phyloP scores from a whole-genome alignment of 2,113 vertebrate genomes.

The Lethenteron camtschaticum region DNA sequence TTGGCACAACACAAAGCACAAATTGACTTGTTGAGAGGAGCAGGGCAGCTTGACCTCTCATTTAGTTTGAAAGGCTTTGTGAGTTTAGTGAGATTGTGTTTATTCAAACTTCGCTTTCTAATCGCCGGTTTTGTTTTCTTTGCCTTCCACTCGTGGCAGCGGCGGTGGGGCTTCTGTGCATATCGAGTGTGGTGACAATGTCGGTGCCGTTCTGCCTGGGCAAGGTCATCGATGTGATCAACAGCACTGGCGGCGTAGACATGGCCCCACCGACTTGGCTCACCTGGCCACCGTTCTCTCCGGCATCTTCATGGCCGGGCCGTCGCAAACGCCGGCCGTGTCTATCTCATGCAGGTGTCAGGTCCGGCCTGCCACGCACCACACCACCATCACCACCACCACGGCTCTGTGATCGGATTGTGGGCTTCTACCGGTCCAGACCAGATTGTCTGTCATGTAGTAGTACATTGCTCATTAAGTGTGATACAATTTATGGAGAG shows the following conservation, averaged over 20 bases:
- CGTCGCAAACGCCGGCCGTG: constrained; percentile 53
- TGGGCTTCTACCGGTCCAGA: too few species aligned
- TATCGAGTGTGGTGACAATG: constrained; percentile 86
- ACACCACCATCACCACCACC: too few species aligned
- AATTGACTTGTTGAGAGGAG: too few species aligned
- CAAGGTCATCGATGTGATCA: constrained; percentile 65
- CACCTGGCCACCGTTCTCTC: constrained; percentile 44
- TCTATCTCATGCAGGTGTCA: constrained; percentile 87
- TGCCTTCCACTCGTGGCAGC: constrained; percentile 23
- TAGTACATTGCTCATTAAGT: too few species aligned
- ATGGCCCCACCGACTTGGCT: constrained; percentile 35
- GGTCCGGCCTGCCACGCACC: constrained; percentile 24
- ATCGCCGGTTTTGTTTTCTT: neutral
- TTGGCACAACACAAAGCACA: too few species aligned
- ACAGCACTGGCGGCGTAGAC: constrained; percentile 16
- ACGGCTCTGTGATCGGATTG: too few species aligned
- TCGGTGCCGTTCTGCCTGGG: constrained; percentile 82
- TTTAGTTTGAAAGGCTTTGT: too few species aligned
- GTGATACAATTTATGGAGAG: too few species aligned
- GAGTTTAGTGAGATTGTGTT: too few species aligned
- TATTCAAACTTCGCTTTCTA: too few species aligned
- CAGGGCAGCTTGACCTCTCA: too few species aligned
- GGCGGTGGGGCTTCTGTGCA: constrained; percentile 55
- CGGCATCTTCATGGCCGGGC: constrained; percentile 66
- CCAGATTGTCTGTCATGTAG: too few species aligned